These are phyloP conservation scores for Brienomyrus longianalis DNA, from an alignment of 2,113 vertebrate genomes.

Conservation along the genomic window DNA sequence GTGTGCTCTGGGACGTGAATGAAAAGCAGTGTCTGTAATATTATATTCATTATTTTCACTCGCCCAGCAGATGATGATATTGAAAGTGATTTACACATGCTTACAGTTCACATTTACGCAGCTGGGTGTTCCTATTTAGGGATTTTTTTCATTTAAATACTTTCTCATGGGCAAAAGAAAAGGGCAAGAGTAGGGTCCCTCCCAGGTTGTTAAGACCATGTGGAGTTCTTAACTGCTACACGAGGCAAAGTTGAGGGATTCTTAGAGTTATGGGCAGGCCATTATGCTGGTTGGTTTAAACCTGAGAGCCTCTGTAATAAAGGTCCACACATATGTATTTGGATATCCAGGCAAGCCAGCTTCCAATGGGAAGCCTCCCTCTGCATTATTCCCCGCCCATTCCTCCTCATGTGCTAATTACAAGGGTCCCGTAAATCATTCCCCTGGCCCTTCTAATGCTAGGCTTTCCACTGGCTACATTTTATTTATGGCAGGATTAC, in stretches of 20 bases:
- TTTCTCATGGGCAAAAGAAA: not conserved
- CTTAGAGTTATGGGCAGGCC: not conserved
- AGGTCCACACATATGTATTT: not conserved
- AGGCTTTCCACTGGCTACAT: not conserved
- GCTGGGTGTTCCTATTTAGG: not conserved
- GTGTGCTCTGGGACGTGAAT: not conserved
- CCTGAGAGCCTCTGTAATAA: not conserved
- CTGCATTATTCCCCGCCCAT: not conserved
- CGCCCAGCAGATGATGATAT: not conserved
- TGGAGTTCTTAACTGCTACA: not conserved
- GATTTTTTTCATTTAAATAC: not conserved
- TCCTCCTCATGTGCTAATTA: not conserved
- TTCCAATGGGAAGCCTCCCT: not conserved
- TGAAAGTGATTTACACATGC: not conserved
- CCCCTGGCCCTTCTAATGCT: not conserved
- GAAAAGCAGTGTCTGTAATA: not conserved
- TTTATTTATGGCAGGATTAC: constrained; percentile 3
- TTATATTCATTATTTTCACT: not conserved
- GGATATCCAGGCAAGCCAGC: not conserved
- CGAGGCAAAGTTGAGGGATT: not conserved
- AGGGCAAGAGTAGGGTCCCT: not conserved
- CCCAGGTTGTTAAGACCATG: not conserved
- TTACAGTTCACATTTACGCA: not conserved
- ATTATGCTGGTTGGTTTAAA: not conserved
- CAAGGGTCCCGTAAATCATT: not conserved